Evolutionary conservation across 2,113 vertebrate genomes (phyloP).

Genomic region (Xerus inauris): DNA sequence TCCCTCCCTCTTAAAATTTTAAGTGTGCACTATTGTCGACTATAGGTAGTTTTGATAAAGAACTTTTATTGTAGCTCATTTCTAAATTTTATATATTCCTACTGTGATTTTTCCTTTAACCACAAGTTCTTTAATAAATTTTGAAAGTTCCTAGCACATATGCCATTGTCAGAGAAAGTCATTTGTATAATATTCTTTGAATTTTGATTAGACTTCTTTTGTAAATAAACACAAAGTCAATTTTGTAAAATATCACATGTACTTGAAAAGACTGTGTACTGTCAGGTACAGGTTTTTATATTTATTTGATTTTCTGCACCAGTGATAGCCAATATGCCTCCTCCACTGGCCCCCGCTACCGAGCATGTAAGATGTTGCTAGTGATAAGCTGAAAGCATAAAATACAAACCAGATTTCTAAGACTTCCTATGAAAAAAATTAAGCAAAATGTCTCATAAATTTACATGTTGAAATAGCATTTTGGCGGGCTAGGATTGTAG

Average conservation of each 20-base stretch:
- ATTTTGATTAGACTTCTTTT: constrained; percentile 12
- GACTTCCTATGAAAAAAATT: background rate
- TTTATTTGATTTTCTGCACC: background rate
- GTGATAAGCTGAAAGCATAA: background rate
- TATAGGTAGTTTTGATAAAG: background rate
- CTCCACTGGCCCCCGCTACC: background rate
- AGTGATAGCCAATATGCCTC: background rate
- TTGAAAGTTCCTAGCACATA: background rate
- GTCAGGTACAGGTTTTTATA: background rate
- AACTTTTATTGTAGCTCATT: constrained; percentile 9
- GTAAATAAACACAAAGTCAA: background rate
- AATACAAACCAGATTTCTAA: background rate
- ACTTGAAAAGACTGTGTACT: background rate
- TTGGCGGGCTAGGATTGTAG: no score
- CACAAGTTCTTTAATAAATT: background rate
- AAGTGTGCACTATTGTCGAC: background rate
- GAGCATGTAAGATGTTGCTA: background rate
- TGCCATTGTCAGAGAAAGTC: background rate
- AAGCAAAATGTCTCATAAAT: background rate
- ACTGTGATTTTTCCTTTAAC: constrained; percentile 26
- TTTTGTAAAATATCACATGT: background rate
- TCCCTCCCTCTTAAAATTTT: background rate
- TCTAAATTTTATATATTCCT: background rate
- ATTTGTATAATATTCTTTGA: background rate
- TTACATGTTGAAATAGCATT: constrained; percentile 6